Evolutionary conservation across 2,888 invertebrate species (phyloP).

Genomic region (Gari tellinella): DNA sequence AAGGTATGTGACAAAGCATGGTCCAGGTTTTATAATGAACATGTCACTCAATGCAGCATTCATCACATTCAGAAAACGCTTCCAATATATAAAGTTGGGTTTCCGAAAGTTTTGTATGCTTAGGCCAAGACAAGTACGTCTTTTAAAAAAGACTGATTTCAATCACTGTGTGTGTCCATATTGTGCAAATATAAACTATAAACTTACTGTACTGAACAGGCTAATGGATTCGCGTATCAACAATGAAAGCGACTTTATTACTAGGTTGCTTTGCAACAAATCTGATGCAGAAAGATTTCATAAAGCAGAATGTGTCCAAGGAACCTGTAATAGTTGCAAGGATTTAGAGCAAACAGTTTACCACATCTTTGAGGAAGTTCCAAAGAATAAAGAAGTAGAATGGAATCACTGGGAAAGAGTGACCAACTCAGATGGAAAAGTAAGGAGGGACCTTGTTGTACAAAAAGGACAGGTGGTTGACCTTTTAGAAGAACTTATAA

Average conservation of each 20-base stretch:
- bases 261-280: slow-evolving; percentile 39
- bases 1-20: slow-evolving; percentile 38
- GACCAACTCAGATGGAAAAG: slow-evolving; percentile 21
- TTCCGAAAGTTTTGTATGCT: slow-evolving; percentile 39
- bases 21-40: slow-evolving; percentile 33
- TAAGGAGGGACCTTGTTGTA: slow-evolving; percentile 25
- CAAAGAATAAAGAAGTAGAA: slow-evolving; percentile 32
- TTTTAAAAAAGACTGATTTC: slow-evolving; percentile 20
- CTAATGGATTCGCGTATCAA: slow-evolving; percentile 15
- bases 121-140: slow-evolving; percentile 34
- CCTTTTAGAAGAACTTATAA: slow-evolving; percentile 33
- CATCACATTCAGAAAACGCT: slow-evolving; percentile 26
- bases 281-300: slow-evolving; percentile 31
- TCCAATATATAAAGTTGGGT: slow-evolving; percentile 30
- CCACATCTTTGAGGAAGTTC: slow-evolving; percentile 8
- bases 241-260: slow-evolving; percentile 42
- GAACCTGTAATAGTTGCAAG: slow-evolving; percentile 28
- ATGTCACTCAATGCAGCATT: slow-evolving; percentile 35
- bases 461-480: slow-evolving; percentile 32
- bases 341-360: slow-evolving; percentile 31
- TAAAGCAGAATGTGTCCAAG: slow-evolving; percentile 31
- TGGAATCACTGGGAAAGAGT: slow-evolving; percentile 36
- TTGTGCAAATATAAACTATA: slow-evolving; percentile 36
- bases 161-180: slow-evolving; percentile 40
- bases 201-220: slow-evolving; percentile 27